Base-by-base conservation (phyloP, 2,888 invertebrate genomes). In the Xestia rhomboidea region DNA sequence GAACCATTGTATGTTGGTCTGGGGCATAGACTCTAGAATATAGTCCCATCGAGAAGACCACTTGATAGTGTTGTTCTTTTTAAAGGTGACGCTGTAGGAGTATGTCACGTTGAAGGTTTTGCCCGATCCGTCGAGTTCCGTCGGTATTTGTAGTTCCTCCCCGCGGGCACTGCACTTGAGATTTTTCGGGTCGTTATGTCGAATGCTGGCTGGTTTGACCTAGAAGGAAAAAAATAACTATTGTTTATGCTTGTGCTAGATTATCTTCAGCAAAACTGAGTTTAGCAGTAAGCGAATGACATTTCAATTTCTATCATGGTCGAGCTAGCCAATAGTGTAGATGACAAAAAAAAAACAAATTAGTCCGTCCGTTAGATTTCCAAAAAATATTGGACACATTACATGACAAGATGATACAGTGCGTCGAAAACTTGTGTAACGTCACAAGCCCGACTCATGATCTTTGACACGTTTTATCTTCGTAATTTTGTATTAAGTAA, bases 31-130 rank as follows among this genome's bases (percentile, higher is more conserved):
- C 95, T 99, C 99, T 79, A 99, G 96, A 84, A 99, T 99, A 94
- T 99, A 99, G 95, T 99, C 99, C 99, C 99, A 99, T 91, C 99
- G 97, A 0, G 99, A 99, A 0, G 99, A 99, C 99, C 99, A 99
- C 95, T 99, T 99, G 24, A 99, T 98, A 0, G 97, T 97, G 93
- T 99, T 98, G 90, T 99, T 98, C 91, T 97, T 97, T 90, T 97
- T 96, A 94, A 99, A 99, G 41, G 96, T 97, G 0, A 99, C 98
- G 11, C 98, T 98, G 95, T 99, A 99, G 0, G 99, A 98, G 95
- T 99, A 99, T 0, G 97, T 97, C 57, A 99, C 97, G 62, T 97
- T 95, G 76, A 98, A 95, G 93, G 96, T 88, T 89, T 97, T 93
- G 82, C 93, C 89, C 81, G 94, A 89, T 93, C 41, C 41, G 41